Evolutionary conservation across 2,113 vertebrate species (phyloP), one percentile per base, ranked within the genome.

Genomic region (Anoplopoma fimbria): DNA sequence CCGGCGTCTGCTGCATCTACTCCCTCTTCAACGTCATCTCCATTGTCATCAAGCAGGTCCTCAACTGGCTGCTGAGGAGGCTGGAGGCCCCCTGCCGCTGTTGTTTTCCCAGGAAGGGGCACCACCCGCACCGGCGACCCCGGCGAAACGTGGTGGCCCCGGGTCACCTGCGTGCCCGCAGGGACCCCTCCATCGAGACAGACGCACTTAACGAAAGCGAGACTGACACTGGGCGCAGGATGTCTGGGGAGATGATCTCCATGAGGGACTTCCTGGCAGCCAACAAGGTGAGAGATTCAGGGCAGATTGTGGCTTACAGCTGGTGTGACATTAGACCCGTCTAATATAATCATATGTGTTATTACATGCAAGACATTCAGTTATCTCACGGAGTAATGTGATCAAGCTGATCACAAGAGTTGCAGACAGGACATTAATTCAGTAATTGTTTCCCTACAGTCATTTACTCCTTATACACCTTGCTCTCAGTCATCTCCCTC

Each of bases 21-120:
- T 99, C 98, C 12, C 94, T 99, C 83, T 99, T 99, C 93, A 99
- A 98, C 0, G 97, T 99, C 91, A 98, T 98, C 91, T 98, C 98
- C 81, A 98, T 99, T 67, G 95, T 99, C 88, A 99, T 99, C 94
- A 99, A 99, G 81, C 97, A 99, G 86, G 97, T 97, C 1, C 96
- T 99, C 83, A 99, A 99, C 94, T 99, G 98, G 97, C 95, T 98
- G 85, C 94, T 99, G 84, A 93, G 95, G 88, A 96, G 97, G 69
- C 40, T 98, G 60, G 95, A 95, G 33, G 91, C 91, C 0, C 87
- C 95, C 3, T 97, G 96, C 87, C 95, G 80, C 5, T 96, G 85
- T 68, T 97, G 96, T 91, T 75, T 86, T 36, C 96, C 92, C 38
- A 92, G 94, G 36, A 94, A 93, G 89, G 92, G 88, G 53, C 89